These are phyloP conservation scores for Eristalis tenax DNA, from an alignment of 2,888 invertebrate species.

Conservation along the genomic window DNA sequence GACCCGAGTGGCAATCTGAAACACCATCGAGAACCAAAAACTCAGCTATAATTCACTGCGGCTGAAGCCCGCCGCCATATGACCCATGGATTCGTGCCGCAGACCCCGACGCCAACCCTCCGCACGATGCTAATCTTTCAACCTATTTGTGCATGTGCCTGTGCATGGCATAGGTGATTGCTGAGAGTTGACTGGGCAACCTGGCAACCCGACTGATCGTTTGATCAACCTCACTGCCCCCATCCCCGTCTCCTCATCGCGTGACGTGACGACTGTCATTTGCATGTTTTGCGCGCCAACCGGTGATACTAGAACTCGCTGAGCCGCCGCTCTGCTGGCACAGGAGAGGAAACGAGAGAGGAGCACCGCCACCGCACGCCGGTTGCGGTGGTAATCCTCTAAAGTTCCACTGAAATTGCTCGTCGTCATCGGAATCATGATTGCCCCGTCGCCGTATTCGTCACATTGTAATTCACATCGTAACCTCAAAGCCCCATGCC, in stretches of 20 bases:
- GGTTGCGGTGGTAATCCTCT: constrained; percentile 1
- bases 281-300: constrained; percentile 2
- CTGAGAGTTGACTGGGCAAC: constrained; percentile 23
- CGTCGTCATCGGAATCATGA: constrained; percentile 33
- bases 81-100: constrained; percentile 29
- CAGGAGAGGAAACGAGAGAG: background rate
- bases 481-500: constrained; percentile 19
- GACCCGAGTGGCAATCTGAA: background rate
- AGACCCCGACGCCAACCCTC: constrained; percentile 12
- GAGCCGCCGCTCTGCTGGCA: no score
- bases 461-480: constrained; percentile 54
- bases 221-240: constrained; percentile 1
- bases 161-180: constrained; percentile 10
- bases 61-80: constrained; percentile 23
- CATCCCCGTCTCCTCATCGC: background rate
- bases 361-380: background rate
- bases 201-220: constrained; percentile 26
- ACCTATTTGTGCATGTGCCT: background rate
- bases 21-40: constrained; percentile 21
- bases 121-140: constrained; percentile 13
- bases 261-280: background rate
- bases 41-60: constrained; percentile 37
- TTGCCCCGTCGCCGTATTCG: constrained; percentile 30
- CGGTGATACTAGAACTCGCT: background rate
- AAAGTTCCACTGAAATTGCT: constrained; percentile 47